Conservation (phyloP, 1,140 invertebrate genomes). For the Drosophila kanapiae region DNA sequence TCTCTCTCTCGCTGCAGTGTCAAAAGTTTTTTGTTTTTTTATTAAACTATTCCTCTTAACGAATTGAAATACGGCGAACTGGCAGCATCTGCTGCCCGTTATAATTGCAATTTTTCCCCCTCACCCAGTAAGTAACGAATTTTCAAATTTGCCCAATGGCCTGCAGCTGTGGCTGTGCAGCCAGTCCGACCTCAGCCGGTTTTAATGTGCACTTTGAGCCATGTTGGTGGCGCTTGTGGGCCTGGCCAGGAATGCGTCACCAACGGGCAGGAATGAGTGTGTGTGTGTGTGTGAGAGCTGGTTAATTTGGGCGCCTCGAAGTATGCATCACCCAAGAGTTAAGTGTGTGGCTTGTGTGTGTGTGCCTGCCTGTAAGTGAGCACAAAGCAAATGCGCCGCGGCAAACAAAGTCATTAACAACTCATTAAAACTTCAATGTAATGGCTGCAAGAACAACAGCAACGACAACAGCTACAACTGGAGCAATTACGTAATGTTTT, state of each 20-base stretch:
- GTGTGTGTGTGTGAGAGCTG: slow-evolving; percentile 11
- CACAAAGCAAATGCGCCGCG: slow-evolving; percentile 40
- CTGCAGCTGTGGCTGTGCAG: slow-evolving; percentile 35
- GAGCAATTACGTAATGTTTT: slow-evolving; percentile 53
- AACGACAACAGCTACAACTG: slow-evolving; percentile 12
- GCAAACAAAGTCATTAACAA: slow-evolving; percentile 60
- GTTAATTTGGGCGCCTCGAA: slow-evolving; percentile 47
- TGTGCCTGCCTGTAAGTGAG: not conserved
- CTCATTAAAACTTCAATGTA: slow-evolving; percentile 63
- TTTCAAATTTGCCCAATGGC: slow-evolving; percentile 33
- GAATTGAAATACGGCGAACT: slow-evolving; percentile 15
- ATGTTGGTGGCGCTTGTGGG: slow-evolving; percentile 6
- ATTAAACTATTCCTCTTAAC: slow-evolving; percentile 30
- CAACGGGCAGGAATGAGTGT: not conserved
- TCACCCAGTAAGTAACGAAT: slow-evolving; percentile 5
- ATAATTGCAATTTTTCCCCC: slow-evolving; percentile 43
- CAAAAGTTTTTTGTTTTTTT: slow-evolving; percentile 22
- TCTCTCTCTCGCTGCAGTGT: not conserved
- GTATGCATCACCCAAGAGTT: slow-evolving; percentile 40
- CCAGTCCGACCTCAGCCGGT: slow-evolving; percentile 31
- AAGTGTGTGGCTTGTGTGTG: slow-evolving; percentile 21
- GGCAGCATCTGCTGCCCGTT: slow-evolving; percentile 31
- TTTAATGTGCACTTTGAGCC: slow-evolving; percentile 50
- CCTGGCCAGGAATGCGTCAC: slow-evolving; percentile 27
- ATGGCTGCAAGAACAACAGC: slow-evolving; percentile 35